Base-by-base conservation (phyloP, 2,888 invertebrate species). In the Zygogramma bicolorata region DNA sequence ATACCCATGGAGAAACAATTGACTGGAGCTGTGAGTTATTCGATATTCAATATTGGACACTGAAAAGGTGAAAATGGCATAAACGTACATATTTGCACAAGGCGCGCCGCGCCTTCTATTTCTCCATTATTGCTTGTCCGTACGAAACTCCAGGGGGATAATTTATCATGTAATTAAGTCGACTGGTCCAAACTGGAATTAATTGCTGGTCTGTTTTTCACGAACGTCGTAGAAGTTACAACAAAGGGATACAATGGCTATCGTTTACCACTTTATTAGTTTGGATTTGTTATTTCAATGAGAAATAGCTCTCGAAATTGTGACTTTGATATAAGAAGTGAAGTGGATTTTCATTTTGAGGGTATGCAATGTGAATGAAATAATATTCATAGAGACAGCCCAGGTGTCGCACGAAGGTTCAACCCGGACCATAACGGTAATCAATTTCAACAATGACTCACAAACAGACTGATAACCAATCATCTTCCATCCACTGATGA, bases 81-180 rank as follows among this genome's bases (percentile, higher is more conserved):
- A 59, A 71, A 61, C 49, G 68, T 61, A 70, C 67, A 74, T 73
- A 74, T 74, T 76, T 69, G 60, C 69, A 63, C 20, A 74, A 71
- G 76, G 76, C 67, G 76, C 63, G 67, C 60, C 63, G n/a, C n/a
- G n/a, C n/a, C 31, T 22, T 31, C 65, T 60, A 70, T 71, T 29
- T 73, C 69, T 67, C 49, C 63, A 65, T 72, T 70, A 68, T 68
- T 73, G 67, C 70, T 69, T 53, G 63, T 60, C 70, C 63, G 18
- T 70, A 65, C 68, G 46, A 72, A 73, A 71, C 66, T 74, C 63
- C 60, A 7, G 60, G 49, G 13, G 67, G 62, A 68, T 70, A 71
- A 76, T 75, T 76, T 76, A 76, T 76, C 66, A 63, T 70, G 74
- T 70, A 75, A 75, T 75, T 75, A 75, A 75, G 67, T 65, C 38